phyloP scores from a whole-genome alignment of 2,113 vertebrate species.

The Xiphophorus hellerii region DNA sequence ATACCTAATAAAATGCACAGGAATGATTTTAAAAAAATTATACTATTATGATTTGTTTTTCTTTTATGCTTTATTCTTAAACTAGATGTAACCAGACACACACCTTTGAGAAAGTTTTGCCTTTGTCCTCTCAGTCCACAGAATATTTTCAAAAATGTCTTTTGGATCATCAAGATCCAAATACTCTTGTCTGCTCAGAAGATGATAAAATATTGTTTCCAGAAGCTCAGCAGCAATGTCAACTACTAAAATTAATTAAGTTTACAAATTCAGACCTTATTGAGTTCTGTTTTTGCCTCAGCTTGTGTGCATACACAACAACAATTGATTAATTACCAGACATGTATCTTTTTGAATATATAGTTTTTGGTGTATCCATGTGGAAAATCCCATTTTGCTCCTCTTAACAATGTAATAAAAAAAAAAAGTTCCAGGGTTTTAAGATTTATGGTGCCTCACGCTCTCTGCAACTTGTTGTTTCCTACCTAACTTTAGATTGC shows the following conservation, averaged over 20 bases:
- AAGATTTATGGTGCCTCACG: slow-evolving; percentile 10
- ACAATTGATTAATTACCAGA: neutral
- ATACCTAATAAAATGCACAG: too few relatives aligned
- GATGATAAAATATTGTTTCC: neutral
- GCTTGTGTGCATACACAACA: neutral
- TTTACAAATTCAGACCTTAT: neutral
- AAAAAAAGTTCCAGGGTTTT: neutral
- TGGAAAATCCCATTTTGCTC: slow-evolving; percentile 7
- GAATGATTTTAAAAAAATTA: too few relatives aligned
- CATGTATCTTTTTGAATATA: slow-evolving; percentile 6
- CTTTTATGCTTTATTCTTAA: too few relatives aligned
- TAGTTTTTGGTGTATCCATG: slow-evolving; percentile 9
- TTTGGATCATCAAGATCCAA: neutral
- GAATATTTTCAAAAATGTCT: too few relatives aligned
- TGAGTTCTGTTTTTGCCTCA: neutral
- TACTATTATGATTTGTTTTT: too few relatives aligned
- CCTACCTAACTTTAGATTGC: too few relatives aligned
- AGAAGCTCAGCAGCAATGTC: neutral
- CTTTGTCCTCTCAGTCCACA: too few relatives aligned
- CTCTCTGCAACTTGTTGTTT: too few relatives aligned
- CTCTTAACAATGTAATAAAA: slow-evolving; percentile 18
- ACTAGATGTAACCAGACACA: too few relatives aligned
- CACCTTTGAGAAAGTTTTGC: too few relatives aligned
- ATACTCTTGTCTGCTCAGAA: neutral
- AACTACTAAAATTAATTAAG: neutral